Evolutionary conservation across 1,140 invertebrate species (phyloP).

Genomic region (Eumeta japonica): DNA sequence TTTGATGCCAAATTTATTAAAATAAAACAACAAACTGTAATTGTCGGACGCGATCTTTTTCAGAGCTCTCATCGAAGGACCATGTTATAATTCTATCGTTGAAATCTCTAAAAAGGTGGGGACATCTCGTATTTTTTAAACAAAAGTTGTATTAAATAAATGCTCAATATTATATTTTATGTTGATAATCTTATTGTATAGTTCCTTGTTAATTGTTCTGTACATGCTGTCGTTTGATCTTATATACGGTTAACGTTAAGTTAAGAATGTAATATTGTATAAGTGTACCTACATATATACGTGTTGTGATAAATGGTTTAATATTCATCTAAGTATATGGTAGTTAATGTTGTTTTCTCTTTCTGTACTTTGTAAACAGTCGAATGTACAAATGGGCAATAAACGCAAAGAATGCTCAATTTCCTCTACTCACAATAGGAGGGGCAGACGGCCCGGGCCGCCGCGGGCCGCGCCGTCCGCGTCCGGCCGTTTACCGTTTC

Average conservation of each 20-base stretch:
- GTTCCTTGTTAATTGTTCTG: conserved; percentile 45
- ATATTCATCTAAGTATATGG: no score
- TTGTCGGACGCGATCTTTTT: no score
- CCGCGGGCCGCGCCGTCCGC: no score
- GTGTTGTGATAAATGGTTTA: conserved; percentile 55
- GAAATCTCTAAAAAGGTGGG: no score
- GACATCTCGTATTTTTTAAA: no score
- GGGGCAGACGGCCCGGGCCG: no score
- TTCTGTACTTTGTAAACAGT: conserved; percentile 35
- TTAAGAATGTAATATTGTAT: conserved; percentile 31
- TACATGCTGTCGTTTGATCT: conserved; percentile 35
- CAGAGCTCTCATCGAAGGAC: no score
- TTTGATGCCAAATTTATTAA: no score
- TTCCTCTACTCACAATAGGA: no score
- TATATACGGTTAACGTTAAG: conserved; percentile 30
- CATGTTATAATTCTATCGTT: no score
- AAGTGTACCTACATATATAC: conserved; percentile 44
- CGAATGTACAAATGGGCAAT: conserved; percentile 45
- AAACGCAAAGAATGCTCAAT: conserved; percentile 38
- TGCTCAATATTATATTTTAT: conserved; percentile 54
- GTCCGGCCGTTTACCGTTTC: no score
- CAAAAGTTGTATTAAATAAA: conserved; percentile 48
- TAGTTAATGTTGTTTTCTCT: conserved; percentile 35
- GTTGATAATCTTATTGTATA: conserved; percentile 51
- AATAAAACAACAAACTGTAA: no score